Evolutionary conservation across 1,140 invertebrate species (phyloP).

Genomic region (Atta texana): DNA sequence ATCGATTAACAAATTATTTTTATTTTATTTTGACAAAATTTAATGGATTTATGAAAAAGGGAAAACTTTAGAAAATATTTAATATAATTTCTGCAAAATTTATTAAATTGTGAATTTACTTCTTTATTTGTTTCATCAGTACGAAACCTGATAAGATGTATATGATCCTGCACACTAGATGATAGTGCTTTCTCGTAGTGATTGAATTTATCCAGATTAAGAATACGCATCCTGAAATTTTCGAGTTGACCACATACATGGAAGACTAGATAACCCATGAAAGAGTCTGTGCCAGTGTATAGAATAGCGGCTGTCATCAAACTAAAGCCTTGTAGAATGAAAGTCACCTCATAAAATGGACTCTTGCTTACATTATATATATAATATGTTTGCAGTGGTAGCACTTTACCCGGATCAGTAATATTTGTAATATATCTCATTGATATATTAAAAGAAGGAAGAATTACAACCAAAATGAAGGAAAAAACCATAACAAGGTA

Average conservation of each 20-base stretch:
- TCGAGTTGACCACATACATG: constrained; percentile 41
- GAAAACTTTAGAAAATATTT: no score
- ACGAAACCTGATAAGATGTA: constrained; percentile 45
- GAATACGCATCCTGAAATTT: constrained; percentile 20
- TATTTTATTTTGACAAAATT: no score
- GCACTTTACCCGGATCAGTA: background rate
- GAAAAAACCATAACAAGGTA: background rate
- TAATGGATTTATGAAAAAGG: no score
- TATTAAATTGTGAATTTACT: background rate
- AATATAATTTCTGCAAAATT: no score
- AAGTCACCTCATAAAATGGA: constrained; percentile 42
- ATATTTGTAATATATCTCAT: background rate
- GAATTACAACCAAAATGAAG: background rate
- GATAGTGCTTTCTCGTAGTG: background rate
- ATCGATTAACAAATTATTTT: no score
- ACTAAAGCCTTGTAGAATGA: background rate
- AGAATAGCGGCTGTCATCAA: background rate
- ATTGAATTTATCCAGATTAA: background rate
- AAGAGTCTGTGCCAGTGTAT: constrained; percentile 15
- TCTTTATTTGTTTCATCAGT: background rate
- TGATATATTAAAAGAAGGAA: constrained; percentile 8
- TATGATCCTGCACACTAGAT: background rate
- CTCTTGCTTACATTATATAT: background rate
- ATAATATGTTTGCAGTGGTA: constrained; percentile 36
- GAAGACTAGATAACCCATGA: constrained; percentile 26